These are phyloP conservation scores for Spea bombifrons DNA, from an alignment of 2,113 vertebrate species.

Conservation along the genomic window DNA sequence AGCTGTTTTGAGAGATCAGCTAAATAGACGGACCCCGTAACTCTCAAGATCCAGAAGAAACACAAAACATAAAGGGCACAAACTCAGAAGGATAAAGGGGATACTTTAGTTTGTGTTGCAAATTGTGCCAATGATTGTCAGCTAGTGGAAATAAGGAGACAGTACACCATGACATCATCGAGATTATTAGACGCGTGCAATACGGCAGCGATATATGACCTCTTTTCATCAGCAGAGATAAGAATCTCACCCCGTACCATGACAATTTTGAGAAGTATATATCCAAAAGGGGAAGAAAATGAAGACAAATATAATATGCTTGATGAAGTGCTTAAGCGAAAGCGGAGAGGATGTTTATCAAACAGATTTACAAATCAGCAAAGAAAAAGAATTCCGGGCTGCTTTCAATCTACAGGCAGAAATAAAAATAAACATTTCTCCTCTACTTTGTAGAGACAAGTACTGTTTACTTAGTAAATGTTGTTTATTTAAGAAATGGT, in stretches of 20 bases:
- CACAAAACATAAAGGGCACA: no score
- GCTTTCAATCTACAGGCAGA: not conserved
- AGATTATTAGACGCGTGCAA: no score
- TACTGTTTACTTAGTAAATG: constrained; percentile 39
- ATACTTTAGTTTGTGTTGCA: no score
- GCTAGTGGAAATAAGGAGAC: no score
- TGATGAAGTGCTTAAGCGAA: not conserved
- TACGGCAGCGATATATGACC: not conserved
- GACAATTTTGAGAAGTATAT: not conserved
- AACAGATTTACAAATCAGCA: constrained; percentile 6
- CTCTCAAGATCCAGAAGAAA: no score
- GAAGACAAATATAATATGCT: not conserved
- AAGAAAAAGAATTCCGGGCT: not conserved
- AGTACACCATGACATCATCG: no score
- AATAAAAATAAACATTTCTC: constrained; percentile 37
- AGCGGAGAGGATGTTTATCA: constrained; percentile 4
- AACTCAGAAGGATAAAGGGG: no score
- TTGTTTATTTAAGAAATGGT: constrained; percentile 39
- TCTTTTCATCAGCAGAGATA: not conserved
- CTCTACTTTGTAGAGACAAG: constrained; percentile 33
- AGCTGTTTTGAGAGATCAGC: no score
- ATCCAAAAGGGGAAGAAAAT: not conserved
- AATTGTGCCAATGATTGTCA: no score
- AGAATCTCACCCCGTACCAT: not conserved
- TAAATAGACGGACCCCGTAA: no score